Conservation (phyloP, 2,113 vertebrate species). For the Lycocorax pyrrhopterus region DNA sequence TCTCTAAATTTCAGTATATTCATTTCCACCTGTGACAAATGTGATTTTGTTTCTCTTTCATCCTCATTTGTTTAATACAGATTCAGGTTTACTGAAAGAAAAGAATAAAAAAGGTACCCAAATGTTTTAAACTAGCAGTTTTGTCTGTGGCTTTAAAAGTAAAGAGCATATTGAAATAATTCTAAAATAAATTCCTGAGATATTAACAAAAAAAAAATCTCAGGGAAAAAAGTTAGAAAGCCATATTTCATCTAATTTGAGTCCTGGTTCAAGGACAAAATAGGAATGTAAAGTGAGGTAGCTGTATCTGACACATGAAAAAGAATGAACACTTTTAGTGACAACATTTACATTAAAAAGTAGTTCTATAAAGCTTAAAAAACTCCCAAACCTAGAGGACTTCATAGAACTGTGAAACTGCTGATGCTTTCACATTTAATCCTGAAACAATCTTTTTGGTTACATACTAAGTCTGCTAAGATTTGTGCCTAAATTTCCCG, state of each 20-base stretch:
- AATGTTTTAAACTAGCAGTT: background rate
- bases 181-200: background rate
- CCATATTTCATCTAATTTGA: background rate
- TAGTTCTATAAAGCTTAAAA: background rate
- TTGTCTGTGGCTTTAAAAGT: background rate
- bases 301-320: background rate
- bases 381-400: background rate
- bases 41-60: conserved; percentile 3
- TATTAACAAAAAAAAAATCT: background rate
- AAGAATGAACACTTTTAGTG: background rate
- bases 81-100: background rate
- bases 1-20: background rate
- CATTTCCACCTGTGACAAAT: background rate
- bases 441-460: background rate
- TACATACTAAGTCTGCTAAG: background rate
- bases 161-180: background rate
- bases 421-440: background rate
- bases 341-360: background rate
- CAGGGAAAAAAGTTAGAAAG: background rate
- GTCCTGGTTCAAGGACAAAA: background rate
- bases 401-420: background rate
- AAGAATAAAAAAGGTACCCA: background rate
- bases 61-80: background rate
- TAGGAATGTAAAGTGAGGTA: background rate
- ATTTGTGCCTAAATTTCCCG: background rate